Evolutionary conservation across 2,113 vertebrate species (phyloP).

Genomic region (Sardina pilchardus): DNA sequence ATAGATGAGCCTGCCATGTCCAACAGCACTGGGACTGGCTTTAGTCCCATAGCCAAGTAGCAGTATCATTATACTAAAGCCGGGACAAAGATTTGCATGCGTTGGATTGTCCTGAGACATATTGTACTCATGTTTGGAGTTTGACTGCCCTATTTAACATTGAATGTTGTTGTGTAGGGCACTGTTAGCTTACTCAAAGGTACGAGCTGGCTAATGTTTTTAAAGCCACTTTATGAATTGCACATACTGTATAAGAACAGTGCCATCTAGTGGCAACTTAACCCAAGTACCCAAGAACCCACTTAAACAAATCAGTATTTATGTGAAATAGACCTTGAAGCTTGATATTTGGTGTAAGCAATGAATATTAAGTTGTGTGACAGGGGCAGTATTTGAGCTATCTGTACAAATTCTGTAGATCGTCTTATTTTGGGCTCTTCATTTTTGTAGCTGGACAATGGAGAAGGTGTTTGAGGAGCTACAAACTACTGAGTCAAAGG

Average conservation of each 20-base stretch:
- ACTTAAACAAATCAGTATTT: not conserved
- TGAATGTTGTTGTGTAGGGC: not conserved
- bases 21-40: no score
- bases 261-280: not conserved
- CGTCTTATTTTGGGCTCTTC: not conserved
- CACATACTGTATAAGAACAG: not conserved
- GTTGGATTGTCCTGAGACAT: not conserved
- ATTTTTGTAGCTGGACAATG: slow-evolving; percentile 83
- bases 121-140: not conserved
- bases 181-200: not conserved
- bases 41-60: no score
- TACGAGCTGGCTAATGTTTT: not conserved
- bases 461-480: slow-evolving; percentile 97
- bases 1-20: no score
- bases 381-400: not conserved
- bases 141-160: not conserved
- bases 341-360: not conserved
- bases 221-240: not conserved
- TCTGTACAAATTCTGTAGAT: not conserved
- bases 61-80: not conserved
- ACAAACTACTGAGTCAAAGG: slow-evolving; percentile 91
- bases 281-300: no score
- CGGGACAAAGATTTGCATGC: not conserved
- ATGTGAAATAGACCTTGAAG: no score
- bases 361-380: no score